These are phyloP conservation scores for Drusus annulatus DNA, from an alignment of 1,140 invertebrate genomes.

Conservation along the genomic window DNA sequence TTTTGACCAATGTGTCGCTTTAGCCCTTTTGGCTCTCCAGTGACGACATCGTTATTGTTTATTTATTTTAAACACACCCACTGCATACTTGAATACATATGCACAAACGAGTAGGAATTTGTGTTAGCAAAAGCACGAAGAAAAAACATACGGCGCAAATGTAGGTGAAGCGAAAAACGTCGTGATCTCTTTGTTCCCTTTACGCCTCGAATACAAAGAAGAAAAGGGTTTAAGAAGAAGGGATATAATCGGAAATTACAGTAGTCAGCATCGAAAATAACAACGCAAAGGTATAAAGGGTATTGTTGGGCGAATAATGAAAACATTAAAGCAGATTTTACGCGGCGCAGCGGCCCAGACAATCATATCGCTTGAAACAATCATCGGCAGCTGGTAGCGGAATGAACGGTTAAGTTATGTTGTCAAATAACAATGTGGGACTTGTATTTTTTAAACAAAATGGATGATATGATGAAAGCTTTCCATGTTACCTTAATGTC, in stretches of 20 bases:
- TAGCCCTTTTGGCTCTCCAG: too few species aligned
- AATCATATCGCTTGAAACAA: slow-evolving; percentile 36
- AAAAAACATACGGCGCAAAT: slow-evolving; percentile 1
- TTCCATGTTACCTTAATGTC: too few species aligned
- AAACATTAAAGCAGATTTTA: slow-evolving; percentile 43
- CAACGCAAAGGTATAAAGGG: slow-evolving; percentile 5
- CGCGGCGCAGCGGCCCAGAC: slow-evolving; percentile 16
- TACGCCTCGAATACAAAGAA: slow-evolving; percentile 13
- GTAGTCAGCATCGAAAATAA: slow-evolving; percentile 21
- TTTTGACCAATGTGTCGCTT: too few species aligned
- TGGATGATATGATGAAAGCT: too few species aligned
- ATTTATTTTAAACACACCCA: too few species aligned
- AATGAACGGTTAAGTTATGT: background rate
- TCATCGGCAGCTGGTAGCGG: slow-evolving; percentile 17
- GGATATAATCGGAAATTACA: slow-evolving; percentile 56
- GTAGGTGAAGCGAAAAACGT: slow-evolving; percentile 7
- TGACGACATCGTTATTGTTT: too few species aligned
- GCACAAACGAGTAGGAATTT: too few species aligned
- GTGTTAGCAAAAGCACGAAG: background rate
- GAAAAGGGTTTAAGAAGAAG: slow-evolving; percentile 44
- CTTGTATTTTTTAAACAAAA: too few species aligned
- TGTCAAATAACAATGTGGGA: too few species aligned
- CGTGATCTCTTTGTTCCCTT: background rate
- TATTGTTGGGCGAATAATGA: slow-evolving; percentile 45
- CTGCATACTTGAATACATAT: too few species aligned